Percentiles rank a stretch among this genome's conserved stretches.
These are phyloP conservation scores for Lymantria dispar DNA, from an alignment of 2,888 invertebrate species.

Conservation along the genomic window DNA sequence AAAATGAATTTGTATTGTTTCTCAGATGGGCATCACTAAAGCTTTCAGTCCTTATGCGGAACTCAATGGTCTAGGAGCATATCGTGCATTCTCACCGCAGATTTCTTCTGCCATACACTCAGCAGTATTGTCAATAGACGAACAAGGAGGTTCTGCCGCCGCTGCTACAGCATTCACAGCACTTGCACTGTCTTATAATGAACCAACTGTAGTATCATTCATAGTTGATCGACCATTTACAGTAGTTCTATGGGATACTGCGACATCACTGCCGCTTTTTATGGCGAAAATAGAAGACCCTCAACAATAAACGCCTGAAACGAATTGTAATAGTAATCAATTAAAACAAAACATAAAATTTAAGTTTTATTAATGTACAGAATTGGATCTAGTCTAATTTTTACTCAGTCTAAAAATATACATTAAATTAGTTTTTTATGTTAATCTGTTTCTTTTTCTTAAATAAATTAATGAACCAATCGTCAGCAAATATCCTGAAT, in stretches of 20 bases:
- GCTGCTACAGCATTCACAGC: slow-evolving; percentile 70
- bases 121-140: slow-evolving; percentile 76
- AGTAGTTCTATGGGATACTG: slow-evolving; percentile 71
- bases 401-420: slow-evolving; percentile 15
- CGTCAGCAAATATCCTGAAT: slow-evolving; percentile 64
- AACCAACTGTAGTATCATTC: slow-evolving; percentile 51
- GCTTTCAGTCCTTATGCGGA: slow-evolving; percentile 64
- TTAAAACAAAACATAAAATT: slow-evolving; percentile 11
- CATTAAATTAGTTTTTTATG: background rate
- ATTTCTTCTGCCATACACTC: slow-evolving; percentile 75
- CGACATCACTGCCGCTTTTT: slow-evolving; percentile 69
- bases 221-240: slow-evolving; percentile 75
- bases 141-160: slow-evolving; percentile 73
- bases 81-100: slow-evolving; percentile 43
- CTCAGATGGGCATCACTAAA: slow-evolving; percentile 69
- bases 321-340: slow-evolving; percentile 1
- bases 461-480: slow-evolving; percentile 62
- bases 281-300: slow-evolving; percentile 77
- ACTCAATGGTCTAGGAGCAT: slow-evolving; percentile 54
- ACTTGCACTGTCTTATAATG: slow-evolving; percentile 72
- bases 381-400: slow-evolving; percentile 31
- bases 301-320: slow-evolving; percentile 24
- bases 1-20: background rate
- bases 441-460: slow-evolving; percentile 31
- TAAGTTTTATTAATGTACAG: slow-evolving; percentile 10